Conservation (phyloP, 2,113 vertebrate species). For the Anarrhichthys ocellatus region DNA sequence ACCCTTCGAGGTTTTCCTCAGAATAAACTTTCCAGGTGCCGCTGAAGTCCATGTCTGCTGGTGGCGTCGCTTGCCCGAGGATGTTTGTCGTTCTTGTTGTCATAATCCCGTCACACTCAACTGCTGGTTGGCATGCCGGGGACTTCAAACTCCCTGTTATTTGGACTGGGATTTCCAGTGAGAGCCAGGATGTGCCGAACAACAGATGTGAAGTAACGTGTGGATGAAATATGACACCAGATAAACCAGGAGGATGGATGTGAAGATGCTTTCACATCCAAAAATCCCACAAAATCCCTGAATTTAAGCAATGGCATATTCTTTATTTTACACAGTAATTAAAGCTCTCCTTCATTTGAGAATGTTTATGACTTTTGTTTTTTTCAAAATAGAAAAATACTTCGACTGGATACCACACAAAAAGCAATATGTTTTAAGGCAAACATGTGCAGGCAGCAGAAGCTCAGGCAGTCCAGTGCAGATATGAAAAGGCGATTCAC, state of each 20-base stretch:
- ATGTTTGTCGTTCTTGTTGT: constrained; percentile 31
- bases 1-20: constrained; percentile 87
- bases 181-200: not conserved
- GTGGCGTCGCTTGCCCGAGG: not conserved
- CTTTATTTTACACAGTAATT: constrained; percentile 57
- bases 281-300: not conserved
- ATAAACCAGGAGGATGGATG: not conserved
- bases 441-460: constrained; percentile 46
- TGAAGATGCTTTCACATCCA: not conserved
- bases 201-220: not conserved
- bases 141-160: constrained; percentile 77
- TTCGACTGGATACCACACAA: constrained; percentile 30
- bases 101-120: not conserved
- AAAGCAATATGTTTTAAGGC: constrained; percentile 60
- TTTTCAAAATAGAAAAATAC: constrained; percentile 60
- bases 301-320: constrained; percentile 2
- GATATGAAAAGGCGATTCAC: not conserved
- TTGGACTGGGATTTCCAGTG: constrained; percentile 41
- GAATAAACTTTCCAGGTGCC: constrained; percentile 87
- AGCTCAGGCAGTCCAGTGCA: constrained; percentile 42
- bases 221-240: not conserved
- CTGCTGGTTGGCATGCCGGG: constrained; percentile 69
- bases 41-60: constrained; percentile 82
- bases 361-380: constrained; percentile 1
- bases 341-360: constrained; percentile 43